Base-by-base conservation (phyloP, 92 coral and sea anemone species). In the Epizoanthus rinbou region DNA sequence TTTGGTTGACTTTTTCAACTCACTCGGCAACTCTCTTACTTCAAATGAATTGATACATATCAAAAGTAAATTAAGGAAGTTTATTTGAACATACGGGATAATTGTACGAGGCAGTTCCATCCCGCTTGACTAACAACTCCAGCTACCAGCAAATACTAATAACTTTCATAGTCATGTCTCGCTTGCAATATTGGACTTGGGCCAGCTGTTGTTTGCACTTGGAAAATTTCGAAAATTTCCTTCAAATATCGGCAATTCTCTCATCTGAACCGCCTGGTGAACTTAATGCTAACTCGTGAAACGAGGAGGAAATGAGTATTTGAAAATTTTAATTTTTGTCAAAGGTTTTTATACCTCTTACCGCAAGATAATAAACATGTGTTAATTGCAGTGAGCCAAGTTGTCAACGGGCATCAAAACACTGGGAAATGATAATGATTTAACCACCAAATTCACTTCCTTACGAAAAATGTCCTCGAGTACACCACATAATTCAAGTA, bases 371-470 rank as follows among this genome's bases (percentile, higher is more conserved):
- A 91, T 91, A 87, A 93, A 88, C 98, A 91, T 91, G 98, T 93
- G 98, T 76, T 93, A 93, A 93, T 93, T 93, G 98, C 89, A 88
- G 86, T 81, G 69, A 53, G 86, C 89, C 52, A 87, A 91, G 86
- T 91, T 93, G 98, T 93, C 98, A 93, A 89, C 93, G 56, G 75
- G 68, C 85, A 93, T 91, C 97, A 82, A 81, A 93, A 91, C 91
- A 88, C 94, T 90, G 85, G 89, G 86, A 73, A 91, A 91, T 91
- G 92, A 93, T 89, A 85, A 82, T 73, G 82, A 74, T 10, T 74
- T 83, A 84, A 84, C 87, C 78, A 70, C 70, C 70, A 80, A 54
- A 37, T 57, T 75, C 84, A 64, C 57, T 69, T 78, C 82, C 82
- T 78, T 63, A 60, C 25, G 82, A 7, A 63, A 19, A 39, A 62